Percentiles rank a stretch among this genome's conserved stretches.
Evolutionary conservation across 2,888 invertebrate genomes (phyloP).

Genomic region (Molorchus minor): DNA sequence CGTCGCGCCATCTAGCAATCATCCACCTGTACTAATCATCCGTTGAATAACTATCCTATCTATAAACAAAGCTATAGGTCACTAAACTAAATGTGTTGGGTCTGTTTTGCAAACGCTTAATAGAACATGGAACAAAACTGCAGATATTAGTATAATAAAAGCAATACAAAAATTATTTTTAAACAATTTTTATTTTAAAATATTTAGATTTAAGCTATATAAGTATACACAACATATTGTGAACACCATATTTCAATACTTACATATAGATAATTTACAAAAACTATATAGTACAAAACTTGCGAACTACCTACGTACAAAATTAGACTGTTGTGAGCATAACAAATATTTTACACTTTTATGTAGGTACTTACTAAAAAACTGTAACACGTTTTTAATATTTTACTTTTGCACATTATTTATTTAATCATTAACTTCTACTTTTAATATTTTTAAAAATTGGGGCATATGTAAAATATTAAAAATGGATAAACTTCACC

Average conservation of each 20-base stretch:
- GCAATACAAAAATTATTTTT: constrained; percentile 34
- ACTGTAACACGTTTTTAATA: constrained; percentile 47
- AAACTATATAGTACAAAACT: constrained; percentile 70
- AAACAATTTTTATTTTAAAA: constrained; percentile 57
- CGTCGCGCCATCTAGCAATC: no score
- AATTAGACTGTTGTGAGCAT: constrained; percentile 62
- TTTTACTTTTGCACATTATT: constrained; percentile 38
- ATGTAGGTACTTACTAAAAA: constrained; percentile 47
- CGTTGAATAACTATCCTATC: no score
- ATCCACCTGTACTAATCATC: no score
- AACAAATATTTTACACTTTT: constrained; percentile 56
- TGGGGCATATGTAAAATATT: constrained; percentile 39
- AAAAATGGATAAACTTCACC: no score
- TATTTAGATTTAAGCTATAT: constrained; percentile 56
- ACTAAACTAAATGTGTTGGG: no score
- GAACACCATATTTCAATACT: constrained; percentile 55
- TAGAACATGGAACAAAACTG: no score
- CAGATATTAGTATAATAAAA: no score
- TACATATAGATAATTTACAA: constrained; percentile 64
- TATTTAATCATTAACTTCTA: constrained; percentile 22
- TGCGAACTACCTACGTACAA: constrained; percentile 69
- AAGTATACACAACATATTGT: constrained; percentile 57
- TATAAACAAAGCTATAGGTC: no score
- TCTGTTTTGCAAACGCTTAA: no score
- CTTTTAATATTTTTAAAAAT: constrained; percentile 9